Conservation (phyloP, 2,888 invertebrate genomes). For the Mylabris sibirica region DNA sequence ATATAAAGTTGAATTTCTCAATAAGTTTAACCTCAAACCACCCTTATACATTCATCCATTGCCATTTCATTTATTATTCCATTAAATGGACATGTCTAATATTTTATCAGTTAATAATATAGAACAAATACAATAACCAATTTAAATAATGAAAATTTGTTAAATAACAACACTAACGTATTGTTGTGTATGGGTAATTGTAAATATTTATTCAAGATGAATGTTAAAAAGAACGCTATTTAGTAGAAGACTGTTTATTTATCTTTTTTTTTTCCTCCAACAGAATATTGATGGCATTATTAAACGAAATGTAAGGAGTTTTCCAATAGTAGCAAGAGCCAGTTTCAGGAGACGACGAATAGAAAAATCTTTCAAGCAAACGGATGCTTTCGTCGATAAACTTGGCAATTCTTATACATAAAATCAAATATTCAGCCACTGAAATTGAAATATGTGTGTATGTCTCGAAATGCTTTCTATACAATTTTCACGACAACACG, state of each 20-base stretch:
- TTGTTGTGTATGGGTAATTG: background rate
- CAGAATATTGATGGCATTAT: conserved; percentile 4
- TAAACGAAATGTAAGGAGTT: background rate
- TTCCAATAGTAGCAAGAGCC: conserved; percentile 16
- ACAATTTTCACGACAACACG: background rate
- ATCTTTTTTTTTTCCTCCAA: background rate
- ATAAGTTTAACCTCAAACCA: conserved; percentile 44
- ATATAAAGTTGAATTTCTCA: conserved; percentile 47
- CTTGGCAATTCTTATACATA: conserved; percentile 51
- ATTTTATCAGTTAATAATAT: background rate
- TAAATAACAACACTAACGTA: background rate
- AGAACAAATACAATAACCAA: background rate
- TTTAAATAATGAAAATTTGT: background rate
- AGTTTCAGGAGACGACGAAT: conserved; percentile 38
- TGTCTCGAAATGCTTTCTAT: conserved; percentile 34
- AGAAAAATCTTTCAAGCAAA: conserved; percentile 48
- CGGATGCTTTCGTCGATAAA: conserved; percentile 53
- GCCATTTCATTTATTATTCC: conserved; percentile 45
- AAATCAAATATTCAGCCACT: conserved; percentile 52
- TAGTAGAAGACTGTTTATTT: background rate
- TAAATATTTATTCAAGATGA: background rate
- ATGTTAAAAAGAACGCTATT: background rate
- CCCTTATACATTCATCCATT: conserved; percentile 38
- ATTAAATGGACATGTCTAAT: background rate
- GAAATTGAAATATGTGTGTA: conserved; percentile 54